Evolutionary conservation across 2,797 vertebrate species (phyloP), one percentile per base, ranked within the genome.

Genomic region (Spinus olivaceus): DNA sequence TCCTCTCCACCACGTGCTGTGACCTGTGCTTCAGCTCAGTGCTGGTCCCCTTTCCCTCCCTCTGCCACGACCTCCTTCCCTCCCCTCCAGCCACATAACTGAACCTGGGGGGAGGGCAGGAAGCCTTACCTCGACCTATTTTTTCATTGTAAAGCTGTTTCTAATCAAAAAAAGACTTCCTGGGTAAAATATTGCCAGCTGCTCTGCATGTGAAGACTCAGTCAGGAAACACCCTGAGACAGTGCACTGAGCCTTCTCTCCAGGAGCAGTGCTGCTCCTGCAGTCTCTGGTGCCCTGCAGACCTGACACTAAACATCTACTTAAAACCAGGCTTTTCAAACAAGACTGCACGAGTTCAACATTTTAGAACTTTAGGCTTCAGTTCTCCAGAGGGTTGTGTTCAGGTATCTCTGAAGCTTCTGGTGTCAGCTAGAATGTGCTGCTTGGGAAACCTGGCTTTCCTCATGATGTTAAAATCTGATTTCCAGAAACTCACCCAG

Each of bases 401-500:
- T 86, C 66, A 51, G 30, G 8, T 76, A 12, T 60, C 47, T 69
- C 76, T 39, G 81, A 47, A 57, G 23, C 44, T 92, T 81, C 50
- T 24, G 46, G 13, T 7, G 12, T 54, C 46, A 59, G 41, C 59
- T 65, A 37, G 44, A 66, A 46, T 56, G 46, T 86, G 22, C 87
- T 71, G 35, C 28, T 76, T 83, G 57, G 32, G 59, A 80, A 88
- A 86, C 90, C 67, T 47, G 69, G 10, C 51, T 81, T 72, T 72
- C 64, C 35, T 69, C 61, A 39, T 23, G 21, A 71, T 41, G 49
- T 64, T 20, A 53, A 71, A 69, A 77, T 82, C 27, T 77, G 57
- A 32, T 93, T 97, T 97, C 61, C 96, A 99, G 99, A 99, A 99
- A 98, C 98, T 99, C 10, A 99, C 98, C 70, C 98, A 98, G 44